phyloP scores from a whole-genome alignment of 2,113 vertebrate species.

The Phylloscopus whistleri region DNA sequence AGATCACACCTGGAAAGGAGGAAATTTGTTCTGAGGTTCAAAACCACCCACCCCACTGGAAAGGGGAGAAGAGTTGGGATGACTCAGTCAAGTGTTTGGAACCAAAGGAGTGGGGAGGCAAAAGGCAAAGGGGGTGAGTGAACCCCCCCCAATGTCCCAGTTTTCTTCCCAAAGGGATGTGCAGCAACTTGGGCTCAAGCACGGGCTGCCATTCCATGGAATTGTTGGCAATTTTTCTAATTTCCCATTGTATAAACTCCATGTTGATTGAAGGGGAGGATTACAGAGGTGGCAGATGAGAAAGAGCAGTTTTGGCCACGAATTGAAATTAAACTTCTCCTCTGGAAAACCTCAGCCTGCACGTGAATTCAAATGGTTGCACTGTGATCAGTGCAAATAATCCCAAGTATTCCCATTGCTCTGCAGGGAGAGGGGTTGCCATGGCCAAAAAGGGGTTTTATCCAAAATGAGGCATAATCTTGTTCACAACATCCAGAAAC shows the following conservation, averaged over 20 bases:
- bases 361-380: neutral
- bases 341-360: neutral
- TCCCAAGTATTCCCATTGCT: neutral
- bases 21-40: slow-evolving; percentile 17
- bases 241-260: neutral
- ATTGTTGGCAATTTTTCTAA: neutral
- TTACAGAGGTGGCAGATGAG: neutral
- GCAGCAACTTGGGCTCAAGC: neutral
- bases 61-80: neutral
- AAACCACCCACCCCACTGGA: neutral
- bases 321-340: slow-evolving; percentile 33
- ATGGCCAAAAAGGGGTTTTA: fast-evolving
- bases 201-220: neutral
- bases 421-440: neutral
- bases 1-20: neutral
- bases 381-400: neutral
- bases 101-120: neutral
- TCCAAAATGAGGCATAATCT: neutral
- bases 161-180: neutral
- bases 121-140: neutral
- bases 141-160: neutral
- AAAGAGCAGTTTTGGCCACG: neutral
- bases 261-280: neutral
- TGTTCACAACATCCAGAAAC: neutral
- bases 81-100: neutral